Conservation (phyloP, 1,140 invertebrate species). For the Samia ricini region DNA sequence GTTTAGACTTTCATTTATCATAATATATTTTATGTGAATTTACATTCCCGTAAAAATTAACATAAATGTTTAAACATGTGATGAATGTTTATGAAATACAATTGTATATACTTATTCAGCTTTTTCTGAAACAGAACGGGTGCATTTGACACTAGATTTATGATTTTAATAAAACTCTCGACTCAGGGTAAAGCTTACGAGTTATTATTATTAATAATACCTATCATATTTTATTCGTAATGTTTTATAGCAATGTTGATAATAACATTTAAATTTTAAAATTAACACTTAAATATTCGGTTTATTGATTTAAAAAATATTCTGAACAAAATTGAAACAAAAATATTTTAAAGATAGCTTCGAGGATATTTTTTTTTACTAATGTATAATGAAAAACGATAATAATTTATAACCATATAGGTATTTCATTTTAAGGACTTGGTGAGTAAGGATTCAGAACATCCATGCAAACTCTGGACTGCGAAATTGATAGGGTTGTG, state of each 20-base stretch:
- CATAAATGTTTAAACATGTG: too few species aligned
- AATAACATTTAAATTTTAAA: background rate
- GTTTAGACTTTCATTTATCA: too few species aligned
- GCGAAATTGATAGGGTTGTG: background rate
- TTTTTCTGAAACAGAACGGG: slow-evolving; percentile 44
- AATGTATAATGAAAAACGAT: too few species aligned
- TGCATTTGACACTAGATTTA: slow-evolving; percentile 71
- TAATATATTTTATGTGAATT: too few species aligned
- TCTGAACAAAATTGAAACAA: background rate
- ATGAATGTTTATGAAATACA: slow-evolving; percentile 49
- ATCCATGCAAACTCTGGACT: background rate
- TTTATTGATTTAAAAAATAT: background rate
- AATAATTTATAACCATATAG: background rate
- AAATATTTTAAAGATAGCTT: too few species aligned
- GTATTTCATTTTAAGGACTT: background rate
- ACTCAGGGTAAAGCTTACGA: slow-evolving; percentile 51
- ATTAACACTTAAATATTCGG: background rate
- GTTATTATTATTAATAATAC: slow-evolving; percentile 16
- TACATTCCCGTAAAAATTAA: too few species aligned
- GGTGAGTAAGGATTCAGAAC: background rate
- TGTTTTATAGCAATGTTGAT: background rate
- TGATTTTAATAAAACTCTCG: slow-evolving; percentile 70
- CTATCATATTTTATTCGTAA: slow-evolving; percentile 1
- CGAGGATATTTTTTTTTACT: too few species aligned
- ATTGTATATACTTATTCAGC: slow-evolving; percentile 50